Base-by-base conservation (phyloP, 2,888 invertebrate species). In the Cryptus viduatorius region DNA sequence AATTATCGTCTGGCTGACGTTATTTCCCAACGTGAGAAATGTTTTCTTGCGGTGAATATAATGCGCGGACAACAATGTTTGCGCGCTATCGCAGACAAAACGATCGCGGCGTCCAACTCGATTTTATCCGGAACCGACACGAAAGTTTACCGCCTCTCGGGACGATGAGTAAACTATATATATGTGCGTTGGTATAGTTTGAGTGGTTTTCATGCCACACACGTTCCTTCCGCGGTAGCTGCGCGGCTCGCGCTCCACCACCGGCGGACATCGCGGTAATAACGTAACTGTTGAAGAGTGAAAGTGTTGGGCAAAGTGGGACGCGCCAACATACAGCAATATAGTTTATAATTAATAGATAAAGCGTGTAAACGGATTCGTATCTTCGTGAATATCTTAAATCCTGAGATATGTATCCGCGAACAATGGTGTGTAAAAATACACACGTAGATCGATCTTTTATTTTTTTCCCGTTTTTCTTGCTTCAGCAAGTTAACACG, bases 241-340 rank as follows among this genome's bases (percentile, higher is more conserved):
- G 64, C 42, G 46, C 67, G 7, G 56, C 37, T 59, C 76, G 50
- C 44, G 46, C 81, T 50, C 69, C 14, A 68, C 78, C 29, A 48
- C 69, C 19, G 61, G 59, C 19, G 48, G 67, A 44, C 61, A 78
- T 65, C 42, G 69, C 78, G 89, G 90, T 86, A 88, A 90, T 92
- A 93, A 93, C 93, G 93, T 93, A 93, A 93, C 93, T 91, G 91
- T 86, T 91, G 91, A 92, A 93, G 92, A 93, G 93, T 93, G 93
- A 93, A 93, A 93, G 93, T 93, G 87, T 87, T 82, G 89, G 37
- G 8, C 87, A 90, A 92, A 92, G 91, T 92, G 89, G 92, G 87
- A 89, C 92, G 90, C 83, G 79, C 82, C 88, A 87, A 88, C 86
- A 79, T 76, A 86, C 83, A 87, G 83, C 87, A 75, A 80, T 83